Evolutionary conservation across 2,113 vertebrate genomes (phyloP).

Genomic region (Tetrax tetrax): DNA sequence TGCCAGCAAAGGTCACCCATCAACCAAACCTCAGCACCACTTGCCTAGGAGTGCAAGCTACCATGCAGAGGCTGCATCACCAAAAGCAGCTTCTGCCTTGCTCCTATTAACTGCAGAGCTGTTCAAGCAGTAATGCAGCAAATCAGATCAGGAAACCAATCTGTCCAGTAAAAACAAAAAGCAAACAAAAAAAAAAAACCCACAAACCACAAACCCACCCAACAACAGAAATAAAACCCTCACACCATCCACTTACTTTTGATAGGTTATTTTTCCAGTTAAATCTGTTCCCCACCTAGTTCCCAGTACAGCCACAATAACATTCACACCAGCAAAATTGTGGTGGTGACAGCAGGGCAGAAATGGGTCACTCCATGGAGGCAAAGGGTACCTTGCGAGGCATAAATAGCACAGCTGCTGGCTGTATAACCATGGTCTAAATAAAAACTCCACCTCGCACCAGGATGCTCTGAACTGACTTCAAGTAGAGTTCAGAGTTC

Average conservation of each 20-base stretch:
- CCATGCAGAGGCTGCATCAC: not conserved
- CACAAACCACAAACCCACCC: too few species aligned
- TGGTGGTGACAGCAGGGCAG: not conserved
- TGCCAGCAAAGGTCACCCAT: not conserved
- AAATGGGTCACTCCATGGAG: not conserved
- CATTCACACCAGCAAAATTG: not conserved
- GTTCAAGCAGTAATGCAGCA: not conserved
- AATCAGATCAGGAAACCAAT: not conserved
- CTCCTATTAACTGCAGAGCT: not conserved
- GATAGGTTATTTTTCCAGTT: not conserved
- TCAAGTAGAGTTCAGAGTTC: not conserved
- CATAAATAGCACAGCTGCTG: not conserved
- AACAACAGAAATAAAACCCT: not conserved
- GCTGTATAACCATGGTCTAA: not conserved
- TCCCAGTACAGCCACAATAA: not conserved
- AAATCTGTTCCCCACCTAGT: not conserved
- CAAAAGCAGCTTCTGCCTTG: not conserved
- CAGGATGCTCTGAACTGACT: slow-evolving; percentile 3
- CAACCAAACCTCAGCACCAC: not conserved
- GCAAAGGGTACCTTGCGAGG: not conserved
- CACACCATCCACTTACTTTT: not conserved
- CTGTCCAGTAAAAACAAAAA: not conserved
- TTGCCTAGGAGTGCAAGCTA: not conserved
- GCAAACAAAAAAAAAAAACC: too few species aligned
- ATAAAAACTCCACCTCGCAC: not conserved